Base-by-base conservation (phyloP, 2,888 invertebrate species). In the Argyresthia albistria region DNA sequence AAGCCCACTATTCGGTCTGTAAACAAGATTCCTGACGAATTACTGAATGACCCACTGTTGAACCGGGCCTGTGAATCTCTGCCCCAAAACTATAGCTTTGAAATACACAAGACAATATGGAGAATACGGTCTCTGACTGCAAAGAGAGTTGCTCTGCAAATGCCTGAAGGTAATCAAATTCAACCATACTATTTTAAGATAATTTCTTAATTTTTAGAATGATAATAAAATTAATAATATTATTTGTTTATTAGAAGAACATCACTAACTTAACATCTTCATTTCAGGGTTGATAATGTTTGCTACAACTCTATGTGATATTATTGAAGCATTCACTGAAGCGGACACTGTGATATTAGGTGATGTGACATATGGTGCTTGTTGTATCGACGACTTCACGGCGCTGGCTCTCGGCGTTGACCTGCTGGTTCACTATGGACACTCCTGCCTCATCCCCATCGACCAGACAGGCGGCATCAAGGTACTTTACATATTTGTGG, bases 361-460 rank as follows among this genome's bases (percentile, higher is more conserved):
- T 8, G 99, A 99, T 82, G 98, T 99, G 12, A 99, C 99, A 0
- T 99, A 99, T 70, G 99, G 99, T 42, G 99, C 99, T 0, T 99
- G 99, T 74, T 99, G 99, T 76, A 93, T 99, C 10, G 99, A 99
- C 73, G 99, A 99, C 84, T 95, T 93, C 70, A 97, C 97, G 0
- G 98, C 99, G 0, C 90, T 91, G 64, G 95, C 97, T 0, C 88
- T 99, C 37, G 95, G 94, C 10, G 96, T 95, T 8, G 96, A 98
- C 64, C 84, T 99, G 16, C 83, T 98, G 58, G 93, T 99, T 36
- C 99, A 99, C 80, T 99, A 99, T 74, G 99, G 98, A 0, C 99
- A 99, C 78, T 98, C 98, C 60, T 99, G 99, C 80, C 91, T 97
- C 51, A 93, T 97, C 64, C 97, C 97, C 1, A 92, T 97, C 46